A percentile compares a stretch with the other conserved stretches of the same genome.
Conservation (phyloP, 2,113 vertebrate species). For the Lucifuga dentata region DNA sequence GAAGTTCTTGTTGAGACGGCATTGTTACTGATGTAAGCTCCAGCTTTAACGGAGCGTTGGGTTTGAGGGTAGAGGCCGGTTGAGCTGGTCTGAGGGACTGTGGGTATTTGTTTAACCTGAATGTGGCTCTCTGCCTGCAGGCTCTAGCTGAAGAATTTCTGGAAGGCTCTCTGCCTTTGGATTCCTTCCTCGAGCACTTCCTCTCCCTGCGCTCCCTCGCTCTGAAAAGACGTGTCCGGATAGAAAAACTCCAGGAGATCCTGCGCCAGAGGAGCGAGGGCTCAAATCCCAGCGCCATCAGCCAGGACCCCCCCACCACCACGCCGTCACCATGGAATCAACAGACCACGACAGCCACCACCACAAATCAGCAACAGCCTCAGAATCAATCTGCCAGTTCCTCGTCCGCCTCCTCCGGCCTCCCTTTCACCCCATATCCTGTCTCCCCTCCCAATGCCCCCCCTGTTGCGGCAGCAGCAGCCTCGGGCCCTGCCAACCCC, state of each 20-base stretch:
- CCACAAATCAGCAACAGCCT: constrained; percentile 59
- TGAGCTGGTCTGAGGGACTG: no score
- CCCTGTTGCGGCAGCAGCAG: constrained; percentile 56
- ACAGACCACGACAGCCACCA: constrained; percentile 24
- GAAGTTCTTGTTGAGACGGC: no score
- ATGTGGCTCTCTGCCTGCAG: constrained; percentile 68
- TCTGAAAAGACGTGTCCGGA: constrained; percentile 88
- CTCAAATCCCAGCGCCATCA: constrained; percentile 40
- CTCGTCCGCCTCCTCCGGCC: constrained; percentile 57
- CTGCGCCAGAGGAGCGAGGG: constrained; percentile 78
- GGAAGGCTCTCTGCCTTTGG: constrained; percentile 87
- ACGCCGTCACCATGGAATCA: constrained; percentile 70
- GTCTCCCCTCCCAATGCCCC: constrained; percentile 43
- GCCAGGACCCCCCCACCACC: constrained; percentile 48
- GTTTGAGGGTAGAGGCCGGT: no score
- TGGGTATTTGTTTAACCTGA: no score
- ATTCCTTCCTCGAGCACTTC: constrained; percentile 90
- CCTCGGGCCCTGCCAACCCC: constrained; percentile 59
- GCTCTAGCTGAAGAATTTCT: constrained; percentile 91
- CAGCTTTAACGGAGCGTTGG: no score
- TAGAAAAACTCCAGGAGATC: constrained; percentile 94
- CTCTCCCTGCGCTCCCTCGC: constrained; percentile 85
- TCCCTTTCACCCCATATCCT: constrained; percentile 74
- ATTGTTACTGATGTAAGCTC: no score
- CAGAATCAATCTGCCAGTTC: constrained; percentile 55